A percentile compares a stretch with the other conserved stretches of the same genome.
These are phyloP conservation scores for Glossophaga mutica DNA, from an alignment of 2,797 vertebrate species.

Conservation along the genomic window DNA sequence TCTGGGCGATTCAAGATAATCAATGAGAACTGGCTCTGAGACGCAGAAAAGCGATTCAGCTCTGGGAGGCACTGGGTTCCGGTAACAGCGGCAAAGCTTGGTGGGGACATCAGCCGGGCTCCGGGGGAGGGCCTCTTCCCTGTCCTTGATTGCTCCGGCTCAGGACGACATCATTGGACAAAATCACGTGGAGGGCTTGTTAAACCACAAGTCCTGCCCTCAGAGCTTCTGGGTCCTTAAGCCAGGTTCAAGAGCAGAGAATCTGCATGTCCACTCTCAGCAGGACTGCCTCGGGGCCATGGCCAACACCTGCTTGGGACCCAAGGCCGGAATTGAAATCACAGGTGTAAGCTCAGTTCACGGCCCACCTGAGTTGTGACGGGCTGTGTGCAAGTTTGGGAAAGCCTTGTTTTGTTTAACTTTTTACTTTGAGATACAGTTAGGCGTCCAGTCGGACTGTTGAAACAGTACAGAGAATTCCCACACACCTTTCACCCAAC, in stretches of 20 bases:
- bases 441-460: background rate
- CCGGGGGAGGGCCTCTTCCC: background rate
- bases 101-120: too few species aligned
- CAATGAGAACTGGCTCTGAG: background rate
- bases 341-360: background rate
- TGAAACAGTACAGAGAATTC: constrained; percentile 36
- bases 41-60: background rate
- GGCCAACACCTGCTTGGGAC: background rate
- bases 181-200: background rate
- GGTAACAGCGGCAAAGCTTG: fast-evolving
- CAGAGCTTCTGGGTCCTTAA: background rate
- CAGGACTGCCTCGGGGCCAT: background rate
- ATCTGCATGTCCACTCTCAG: background rate
- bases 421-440: background rate
- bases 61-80: background rate
- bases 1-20: background rate
- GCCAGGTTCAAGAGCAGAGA: background rate
- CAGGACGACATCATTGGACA: background rate
- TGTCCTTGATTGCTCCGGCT: background rate
- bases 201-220: background rate
- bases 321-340: background rate
- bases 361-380: background rate
- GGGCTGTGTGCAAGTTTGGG: background rate
- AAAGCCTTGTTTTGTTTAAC: background rate
- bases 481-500: background rate